Base-by-base conservation (phyloP, 2,888 invertebrate genomes). In the Myopa tessellatipennis region DNA sequence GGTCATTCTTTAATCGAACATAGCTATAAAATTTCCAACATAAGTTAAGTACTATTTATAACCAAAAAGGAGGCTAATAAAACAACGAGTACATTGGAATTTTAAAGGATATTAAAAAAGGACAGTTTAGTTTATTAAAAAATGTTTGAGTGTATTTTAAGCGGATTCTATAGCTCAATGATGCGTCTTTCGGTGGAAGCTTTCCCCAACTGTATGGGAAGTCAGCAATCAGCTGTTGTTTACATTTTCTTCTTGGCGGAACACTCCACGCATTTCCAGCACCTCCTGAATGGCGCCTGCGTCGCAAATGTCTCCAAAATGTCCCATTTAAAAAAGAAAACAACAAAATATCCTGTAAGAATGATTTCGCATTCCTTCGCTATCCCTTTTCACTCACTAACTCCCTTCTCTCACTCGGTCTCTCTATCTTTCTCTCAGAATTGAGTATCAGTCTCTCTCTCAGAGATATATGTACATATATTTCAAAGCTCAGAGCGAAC, bases 171-270 rank as follows among this genome's bases (percentile, higher is more conserved):
- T 45, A 8, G 10, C 10, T 45, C 45, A 45, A 45, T 45, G 45
- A 3, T 45, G 1, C 7, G 6, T 6, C 26, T 34, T 14, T 34
- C 4, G 36, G 6, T 34, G 26, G 5, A 65, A 26, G 40, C 12
- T 80, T 81, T 77, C 58, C 70, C 40, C 60, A 18, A 16, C 77
- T 82, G 80, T 77, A 78, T 36, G 80, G 80, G 79, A 80, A 80
- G 38, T 65, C 65, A 36, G 55, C 10, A 60, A 79, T 79, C 82
- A 81, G 80, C 80, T 82, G 82, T 76, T 79, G 79, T 55, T 67
- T 65, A 78, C 69, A 68, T 4, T 69, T 74, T n/a, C 18, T 14
- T 61, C 50, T 10, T 18, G 60, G 16, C 18, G 36, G 67, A 36
- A 55, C 75, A 34, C 36, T 80, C 72, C 70, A 72, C 63, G 40